Evolutionary conservation across 2,113 vertebrate species (phyloP).

Genomic region (Amblyornis subalaris): DNA sequence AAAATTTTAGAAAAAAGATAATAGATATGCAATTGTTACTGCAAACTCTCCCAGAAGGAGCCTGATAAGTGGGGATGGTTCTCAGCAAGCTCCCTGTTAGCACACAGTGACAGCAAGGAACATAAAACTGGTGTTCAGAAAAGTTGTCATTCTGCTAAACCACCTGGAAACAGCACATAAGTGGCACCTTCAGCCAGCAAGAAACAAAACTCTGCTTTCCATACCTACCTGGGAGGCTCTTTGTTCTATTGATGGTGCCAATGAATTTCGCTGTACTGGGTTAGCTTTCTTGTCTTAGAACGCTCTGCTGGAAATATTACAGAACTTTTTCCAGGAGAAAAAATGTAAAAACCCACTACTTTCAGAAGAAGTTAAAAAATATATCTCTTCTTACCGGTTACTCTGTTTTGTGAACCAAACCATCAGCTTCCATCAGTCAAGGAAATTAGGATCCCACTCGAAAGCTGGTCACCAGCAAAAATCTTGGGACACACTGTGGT

Average conservation of each 20-base stretch:
- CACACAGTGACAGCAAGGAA: background rate
- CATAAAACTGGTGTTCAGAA: background rate
- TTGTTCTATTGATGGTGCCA: background rate
- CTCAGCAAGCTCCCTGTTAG: fast-evolving
- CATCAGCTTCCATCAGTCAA: background rate
- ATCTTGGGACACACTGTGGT: fast-evolving
- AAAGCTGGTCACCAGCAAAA: background rate
- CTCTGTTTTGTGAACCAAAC: background rate
- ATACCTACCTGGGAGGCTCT: background rate
- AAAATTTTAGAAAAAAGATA: fast-evolving
- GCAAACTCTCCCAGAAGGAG: background rate
- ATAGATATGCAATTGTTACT: fast-evolving
- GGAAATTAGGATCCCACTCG: background rate
- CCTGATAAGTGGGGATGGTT: fast-evolving
- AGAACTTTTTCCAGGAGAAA: background rate
- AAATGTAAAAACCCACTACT: background rate
- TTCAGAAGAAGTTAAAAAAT: background rate
- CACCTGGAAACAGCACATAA: background rate
- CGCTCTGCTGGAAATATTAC: background rate
- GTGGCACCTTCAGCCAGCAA: background rate
- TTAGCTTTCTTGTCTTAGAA: background rate
- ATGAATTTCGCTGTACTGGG: background rate
- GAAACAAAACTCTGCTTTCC: background rate
- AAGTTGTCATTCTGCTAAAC: background rate
- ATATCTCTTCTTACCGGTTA: background rate